Evolutionary conservation across 2,113 vertebrate species (phyloP).

Genomic region (Toxostoma redivivum): DNA sequence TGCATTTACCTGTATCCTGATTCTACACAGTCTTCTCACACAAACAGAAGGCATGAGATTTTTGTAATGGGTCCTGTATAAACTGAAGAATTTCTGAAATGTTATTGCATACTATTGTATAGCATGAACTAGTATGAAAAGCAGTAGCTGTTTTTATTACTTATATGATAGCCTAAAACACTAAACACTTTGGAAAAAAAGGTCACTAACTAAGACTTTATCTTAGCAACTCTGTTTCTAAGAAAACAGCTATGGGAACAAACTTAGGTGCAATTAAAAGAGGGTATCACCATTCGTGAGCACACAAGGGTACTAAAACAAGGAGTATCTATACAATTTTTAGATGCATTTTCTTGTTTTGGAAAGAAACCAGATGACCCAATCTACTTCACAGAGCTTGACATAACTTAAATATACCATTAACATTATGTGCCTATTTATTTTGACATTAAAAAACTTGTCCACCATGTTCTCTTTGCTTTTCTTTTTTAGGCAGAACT

Average conservation of each 20-base stretch:
- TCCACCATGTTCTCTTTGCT: background rate
- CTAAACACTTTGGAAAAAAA: background rate
- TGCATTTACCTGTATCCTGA: background rate
- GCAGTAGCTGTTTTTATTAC: background rate
- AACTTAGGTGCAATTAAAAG: background rate
- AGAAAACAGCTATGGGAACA: background rate
- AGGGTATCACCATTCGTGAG: background rate
- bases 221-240: background rate
- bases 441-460: background rate
- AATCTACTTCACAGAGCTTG: background rate
- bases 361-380: background rate
- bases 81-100: background rate
- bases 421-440: background rate
- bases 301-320: background rate
- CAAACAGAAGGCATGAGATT: background rate
- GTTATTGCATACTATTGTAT: background rate
- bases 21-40: background rate
- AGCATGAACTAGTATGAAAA: background rate
- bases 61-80: background rate
- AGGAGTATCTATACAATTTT: background rate
- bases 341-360: background rate
- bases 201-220: background rate
- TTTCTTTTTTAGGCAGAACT: background rate
- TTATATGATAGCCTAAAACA: background rate
- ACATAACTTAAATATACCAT: background rate